Base-by-base conservation (phyloP, 2,113 vertebrate genomes). In the Megatriorchis doriae region DNA sequence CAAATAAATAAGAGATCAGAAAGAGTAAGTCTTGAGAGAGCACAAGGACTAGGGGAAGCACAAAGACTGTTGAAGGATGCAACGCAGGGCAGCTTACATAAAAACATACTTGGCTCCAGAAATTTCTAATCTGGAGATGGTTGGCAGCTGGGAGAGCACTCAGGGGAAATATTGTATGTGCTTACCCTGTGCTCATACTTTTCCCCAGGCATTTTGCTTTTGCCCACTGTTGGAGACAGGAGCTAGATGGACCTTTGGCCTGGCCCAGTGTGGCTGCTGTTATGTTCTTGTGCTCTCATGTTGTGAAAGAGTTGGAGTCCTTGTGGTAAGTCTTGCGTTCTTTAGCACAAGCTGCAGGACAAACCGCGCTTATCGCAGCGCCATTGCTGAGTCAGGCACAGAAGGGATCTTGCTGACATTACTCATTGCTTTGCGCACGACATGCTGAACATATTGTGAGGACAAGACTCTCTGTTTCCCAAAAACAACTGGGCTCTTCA, bases 141-240 rank as follows among this genome's bases (percentile, higher is more conserved):
- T 5, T 88, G 95, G 85, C 23, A 20, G 66, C 96, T 92, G 78
- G 73, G 87, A 91, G 87, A 92, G n/a, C 53, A 80, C 96, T 72
- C 94, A 45, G 58, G 96, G 96, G 96, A 96, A 96, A 96, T 91
- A 40, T n/a, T 95, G 16, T 96, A 82, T 96, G 93, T 94, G 96
- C 87, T 96, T 91, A 93, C 94, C 71, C 96, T 94, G 84, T 93
- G 93, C 89, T 95, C 96, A 88, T 90, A 92, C 62, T 97, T 96
- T 87, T 93, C 90, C 94, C 92, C 94, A 93, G 93, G 93, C 96
- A 77, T 93, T 95, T 96, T 80, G 71, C 93, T 96, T 97, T 96
- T 97, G 94, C 71, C 95, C 90, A 32, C 19, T 96, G 70, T 94
- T 97, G 96, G 93, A 96, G 94, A 70, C 90, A 77, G 74, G 78